A percentile compares a stretch with the other conserved stretches of the same genome.
These are phyloP conservation scores for Rostratula benghalensis DNA, from an alignment of 2,113 vertebrate species.

Conservation along the genomic window DNA sequence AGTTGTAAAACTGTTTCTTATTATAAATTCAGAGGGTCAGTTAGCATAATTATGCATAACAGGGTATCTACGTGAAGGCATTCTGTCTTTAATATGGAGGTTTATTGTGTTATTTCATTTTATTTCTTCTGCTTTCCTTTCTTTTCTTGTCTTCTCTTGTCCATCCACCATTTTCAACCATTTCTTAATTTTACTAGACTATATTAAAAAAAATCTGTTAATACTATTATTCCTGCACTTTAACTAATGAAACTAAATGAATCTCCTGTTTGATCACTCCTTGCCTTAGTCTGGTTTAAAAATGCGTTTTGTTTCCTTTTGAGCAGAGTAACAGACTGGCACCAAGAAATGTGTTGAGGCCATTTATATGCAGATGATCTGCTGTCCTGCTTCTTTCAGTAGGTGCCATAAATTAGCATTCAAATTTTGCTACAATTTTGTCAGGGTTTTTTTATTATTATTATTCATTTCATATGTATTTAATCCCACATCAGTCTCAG, in stretches of 20 bases:
- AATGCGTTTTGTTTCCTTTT: conserved; percentile 45
- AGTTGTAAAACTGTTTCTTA: not conserved
- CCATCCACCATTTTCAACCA: not conserved
- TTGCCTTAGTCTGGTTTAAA: conserved; percentile 29
- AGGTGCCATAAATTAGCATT: conserved; percentile 67
- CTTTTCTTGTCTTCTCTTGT: not conserved
- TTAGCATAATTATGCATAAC: not conserved
- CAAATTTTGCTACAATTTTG: conserved; percentile 62
- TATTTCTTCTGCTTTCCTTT: not conserved
- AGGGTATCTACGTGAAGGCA: not conserved
- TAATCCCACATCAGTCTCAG: conserved; percentile 54
- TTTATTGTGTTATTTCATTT: not conserved
- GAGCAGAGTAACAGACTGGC: conserved; percentile 25
- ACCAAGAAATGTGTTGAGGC: conserved; percentile 34
- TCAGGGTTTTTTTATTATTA: not conserved
- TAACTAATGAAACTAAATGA: conserved; percentile 24
- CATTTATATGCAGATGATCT: conserved; percentile 71
- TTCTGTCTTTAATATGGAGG: not conserved
- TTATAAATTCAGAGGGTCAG: not conserved
- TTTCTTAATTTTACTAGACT: not conserved
- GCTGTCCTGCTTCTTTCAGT: conserved; percentile 60
- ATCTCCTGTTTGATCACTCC: not conserved
- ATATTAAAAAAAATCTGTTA: not conserved
- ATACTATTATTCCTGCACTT: not conserved
- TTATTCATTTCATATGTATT: conserved; percentile 53